phyloP scores from a whole-genome alignment of 1,140 invertebrate species.

The Tenebrio molitor region DNA sequence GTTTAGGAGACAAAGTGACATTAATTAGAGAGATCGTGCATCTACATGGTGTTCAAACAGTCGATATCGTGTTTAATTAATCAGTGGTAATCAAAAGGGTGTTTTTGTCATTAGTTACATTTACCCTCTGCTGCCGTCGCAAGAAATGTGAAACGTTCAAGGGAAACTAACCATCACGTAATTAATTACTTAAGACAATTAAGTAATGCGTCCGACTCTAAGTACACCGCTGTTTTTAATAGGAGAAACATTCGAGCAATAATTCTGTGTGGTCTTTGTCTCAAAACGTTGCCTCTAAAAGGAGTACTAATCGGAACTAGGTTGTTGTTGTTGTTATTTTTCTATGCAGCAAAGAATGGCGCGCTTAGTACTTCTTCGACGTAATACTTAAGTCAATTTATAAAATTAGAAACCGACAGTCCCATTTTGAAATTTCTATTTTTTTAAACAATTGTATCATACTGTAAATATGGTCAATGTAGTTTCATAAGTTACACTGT shows the following conservation, averaged over 20 bases:
- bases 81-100: slow-evolving; percentile 19
- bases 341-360: too few relatives aligned
- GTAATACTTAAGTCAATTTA: slow-evolving; percentile 34
- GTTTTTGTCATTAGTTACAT: slow-evolving; percentile 20
- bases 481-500: slow-evolving; percentile 3
- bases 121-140: slow-evolving; percentile 1
- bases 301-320: too few relatives aligned
- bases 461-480: slow-evolving; percentile 37
- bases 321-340: too few relatives aligned
- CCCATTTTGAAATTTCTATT: slow-evolving; percentile 38
- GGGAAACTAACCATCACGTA: slow-evolving; percentile 8
- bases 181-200: slow-evolving; percentile 21
- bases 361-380: too few relatives aligned
- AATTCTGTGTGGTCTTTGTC: too few relatives aligned
- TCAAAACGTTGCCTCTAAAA: too few relatives aligned
- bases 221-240: too few relatives aligned
- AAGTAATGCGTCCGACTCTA: slow-evolving; percentile 10
- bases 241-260: too few relatives aligned
- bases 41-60: not conserved
- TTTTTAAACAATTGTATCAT: slow-evolving; percentile 38
- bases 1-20: too few relatives aligned
- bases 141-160: slow-evolving; percentile 27
- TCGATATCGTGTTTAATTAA: slow-evolving; percentile 29
- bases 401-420: slow-evolving; percentile 36
- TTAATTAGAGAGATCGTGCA: not conserved